These are phyloP conservation scores for Sesamia nonagrioides DNA, from an alignment of 1,140 invertebrate genomes.

Conservation along the genomic window DNA sequence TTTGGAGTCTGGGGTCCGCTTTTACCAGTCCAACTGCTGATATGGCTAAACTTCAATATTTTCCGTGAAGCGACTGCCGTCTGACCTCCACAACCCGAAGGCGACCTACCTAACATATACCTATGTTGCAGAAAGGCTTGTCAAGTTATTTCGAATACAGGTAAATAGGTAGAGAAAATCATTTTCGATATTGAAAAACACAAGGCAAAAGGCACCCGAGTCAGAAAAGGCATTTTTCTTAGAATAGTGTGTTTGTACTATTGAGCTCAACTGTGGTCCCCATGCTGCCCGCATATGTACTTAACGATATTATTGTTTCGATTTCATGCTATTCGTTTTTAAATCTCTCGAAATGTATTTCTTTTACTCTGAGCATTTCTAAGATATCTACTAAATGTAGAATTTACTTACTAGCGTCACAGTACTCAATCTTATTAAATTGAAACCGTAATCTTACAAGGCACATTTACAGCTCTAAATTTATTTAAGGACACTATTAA, in stretches of 20 bases:
- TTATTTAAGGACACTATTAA: conserved; percentile 21
- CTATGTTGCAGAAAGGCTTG: conserved; percentile 3
- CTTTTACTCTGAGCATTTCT: conserved; percentile 25
- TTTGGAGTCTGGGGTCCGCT: no score
- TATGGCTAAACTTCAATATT: no score
- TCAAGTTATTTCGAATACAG: neutral
- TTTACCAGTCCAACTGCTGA: no score
- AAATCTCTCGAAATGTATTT: conserved; percentile 37
- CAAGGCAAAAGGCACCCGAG: conserved; percentile 45
- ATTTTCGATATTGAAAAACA: conserved; percentile 22
- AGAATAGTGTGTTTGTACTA: conserved; percentile 56
- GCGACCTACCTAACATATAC: conserved; percentile 2
- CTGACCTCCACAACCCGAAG: no score
- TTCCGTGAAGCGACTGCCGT: no score
- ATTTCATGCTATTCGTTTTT: conserved; percentile 17
- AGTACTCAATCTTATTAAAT: conserved; percentile 35
- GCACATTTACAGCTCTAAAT: conserved; percentile 46
- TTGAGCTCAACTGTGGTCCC: conserved; percentile 55
- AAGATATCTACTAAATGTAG: conserved; percentile 20
- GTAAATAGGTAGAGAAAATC: conserved; percentile 14
- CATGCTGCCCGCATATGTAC: conserved; percentile 46
- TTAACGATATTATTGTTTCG: conserved; percentile 36
- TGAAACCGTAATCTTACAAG: conserved; percentile 37
- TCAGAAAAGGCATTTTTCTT: conserved; percentile 46
- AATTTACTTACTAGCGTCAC: conserved; percentile 41